These are phyloP conservation scores for Cotesia congregata DNA, from an alignment of 2,888 invertebrate genomes.

Conservation along the genomic window DNA sequence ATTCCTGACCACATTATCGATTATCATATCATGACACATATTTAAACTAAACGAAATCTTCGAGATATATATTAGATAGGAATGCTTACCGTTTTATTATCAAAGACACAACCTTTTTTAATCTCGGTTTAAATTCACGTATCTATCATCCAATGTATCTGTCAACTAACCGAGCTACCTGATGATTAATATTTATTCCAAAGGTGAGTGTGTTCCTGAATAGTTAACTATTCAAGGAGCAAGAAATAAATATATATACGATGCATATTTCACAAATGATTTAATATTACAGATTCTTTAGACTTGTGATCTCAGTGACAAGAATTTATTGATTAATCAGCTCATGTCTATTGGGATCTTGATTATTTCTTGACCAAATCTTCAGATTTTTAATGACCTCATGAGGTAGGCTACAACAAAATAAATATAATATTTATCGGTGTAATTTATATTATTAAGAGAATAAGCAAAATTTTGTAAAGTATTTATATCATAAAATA, in stretches of 20 bases:
- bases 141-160: slow-evolving; percentile 24
- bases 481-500: too few species aligned
- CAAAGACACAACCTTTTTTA: slow-evolving; percentile 9
- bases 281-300: slow-evolving; percentile 21
- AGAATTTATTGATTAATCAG: slow-evolving; percentile 16
- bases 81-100: slow-evolving; percentile 4
- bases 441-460: too few species aligned
- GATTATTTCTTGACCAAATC: too few species aligned
- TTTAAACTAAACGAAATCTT: slow-evolving; percentile 33
- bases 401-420: too few species aligned
- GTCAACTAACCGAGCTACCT: slow-evolving; percentile 24
- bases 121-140: slow-evolving; percentile 22
- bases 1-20: slow-evolving; percentile 63
- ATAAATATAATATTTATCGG: too few species aligned
- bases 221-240: background rate
- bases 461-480: too few species aligned
- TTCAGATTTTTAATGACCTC: too few species aligned
- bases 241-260: slow-evolving; percentile 15
- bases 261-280: slow-evolving; percentile 16
- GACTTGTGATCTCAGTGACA: slow-evolving; percentile 8
- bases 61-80: slow-evolving; percentile 5
- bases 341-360: background rate
- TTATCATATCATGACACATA: slow-evolving; percentile 54
- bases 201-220: background rate
- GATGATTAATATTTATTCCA: slow-evolving; percentile 29